Evolutionary conservation across 2,888 invertebrate genomes (phyloP).

Genomic region (Desoria tigrina): DNA sequence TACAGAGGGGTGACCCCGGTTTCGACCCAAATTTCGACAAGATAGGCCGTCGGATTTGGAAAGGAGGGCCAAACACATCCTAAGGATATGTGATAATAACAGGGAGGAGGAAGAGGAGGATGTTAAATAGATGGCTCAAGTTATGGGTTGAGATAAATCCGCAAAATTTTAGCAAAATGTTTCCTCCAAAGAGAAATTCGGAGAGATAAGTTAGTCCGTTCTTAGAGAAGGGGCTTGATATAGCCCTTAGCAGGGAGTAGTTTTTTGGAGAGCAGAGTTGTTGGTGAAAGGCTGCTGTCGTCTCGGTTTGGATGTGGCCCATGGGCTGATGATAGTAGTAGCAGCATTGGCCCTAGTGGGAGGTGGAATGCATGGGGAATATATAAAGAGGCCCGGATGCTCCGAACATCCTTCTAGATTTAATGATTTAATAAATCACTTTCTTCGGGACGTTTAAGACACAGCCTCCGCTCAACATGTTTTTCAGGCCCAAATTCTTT

Average conservation of each 20-base stretch:
- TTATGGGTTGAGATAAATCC: constrained; percentile 16
- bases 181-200: neutral
- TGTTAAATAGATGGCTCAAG: constrained; percentile 19
- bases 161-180: constrained; percentile 13
- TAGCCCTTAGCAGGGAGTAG: neutral
- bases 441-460: constrained; percentile 43
- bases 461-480: constrained; percentile 38
- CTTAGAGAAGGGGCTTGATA: neutral
- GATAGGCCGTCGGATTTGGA: neutral
- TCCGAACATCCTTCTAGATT: constrained; percentile 46
- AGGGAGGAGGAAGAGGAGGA: constrained; percentile 10
- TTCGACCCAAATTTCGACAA: no score
- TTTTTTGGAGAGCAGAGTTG: neutral
- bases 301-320: constrained; percentile 23
- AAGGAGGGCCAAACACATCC: neutral
- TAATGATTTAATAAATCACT: constrained; percentile 50
- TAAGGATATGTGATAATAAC: constrained; percentile 12
- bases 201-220: neutral
- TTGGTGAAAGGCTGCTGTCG: constrained; percentile 4
- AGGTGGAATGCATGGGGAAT: constrained; percentile 39
- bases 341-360: constrained; percentile 4
- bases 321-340: neutral
- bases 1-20: no score
- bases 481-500: constrained; percentile 20
- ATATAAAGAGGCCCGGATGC: constrained; percentile 44